phyloP scores from a whole-genome alignment of 1,140 invertebrate species.

The Sarcophaga peregrina region DNA sequence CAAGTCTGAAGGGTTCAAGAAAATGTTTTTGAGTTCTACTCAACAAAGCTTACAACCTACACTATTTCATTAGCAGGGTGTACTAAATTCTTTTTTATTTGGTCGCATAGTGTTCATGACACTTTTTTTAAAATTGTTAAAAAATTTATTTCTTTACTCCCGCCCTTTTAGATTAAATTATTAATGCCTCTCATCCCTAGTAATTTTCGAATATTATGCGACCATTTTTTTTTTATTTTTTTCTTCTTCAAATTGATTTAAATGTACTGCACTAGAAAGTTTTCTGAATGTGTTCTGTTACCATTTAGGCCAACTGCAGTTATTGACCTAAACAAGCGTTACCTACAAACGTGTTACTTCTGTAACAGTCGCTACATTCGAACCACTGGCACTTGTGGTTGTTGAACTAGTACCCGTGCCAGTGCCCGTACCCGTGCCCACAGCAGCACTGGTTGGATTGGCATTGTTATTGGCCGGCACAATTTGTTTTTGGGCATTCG shows the following conservation, averaged over 20 bases:
- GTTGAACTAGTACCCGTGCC: background rate
- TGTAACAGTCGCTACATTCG: slow-evolving; percentile 52
- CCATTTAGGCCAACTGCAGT: slow-evolving; percentile 44
- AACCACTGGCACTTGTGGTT: slow-evolving; percentile 23
- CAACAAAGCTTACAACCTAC: no score
- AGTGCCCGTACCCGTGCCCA: background rate
- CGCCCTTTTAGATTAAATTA: background rate
- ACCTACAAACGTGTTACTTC: slow-evolving; percentile 63
- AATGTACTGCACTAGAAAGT: no score
- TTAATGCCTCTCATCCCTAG: background rate
- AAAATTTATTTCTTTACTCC: background rate
- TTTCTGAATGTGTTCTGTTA: no score
- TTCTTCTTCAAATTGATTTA: background rate
- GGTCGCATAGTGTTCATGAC: no score
- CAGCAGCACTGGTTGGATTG: slow-evolving; percentile 33
- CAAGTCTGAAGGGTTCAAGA: no score
- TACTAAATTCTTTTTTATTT: no score
- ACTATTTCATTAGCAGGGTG: no score
- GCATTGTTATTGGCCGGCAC: slow-evolving; percentile 31
- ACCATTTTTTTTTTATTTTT: background rate
- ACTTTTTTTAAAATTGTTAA: no score
- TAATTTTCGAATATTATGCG: background rate
- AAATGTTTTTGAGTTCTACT: no score
- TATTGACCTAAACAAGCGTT: slow-evolving; percentile 46
- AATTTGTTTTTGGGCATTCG: slow-evolving; percentile 46